These are phyloP conservation scores for Merluccius polli DNA, from an alignment of 2,797 vertebrate species.

Conservation along the genomic window DNA sequence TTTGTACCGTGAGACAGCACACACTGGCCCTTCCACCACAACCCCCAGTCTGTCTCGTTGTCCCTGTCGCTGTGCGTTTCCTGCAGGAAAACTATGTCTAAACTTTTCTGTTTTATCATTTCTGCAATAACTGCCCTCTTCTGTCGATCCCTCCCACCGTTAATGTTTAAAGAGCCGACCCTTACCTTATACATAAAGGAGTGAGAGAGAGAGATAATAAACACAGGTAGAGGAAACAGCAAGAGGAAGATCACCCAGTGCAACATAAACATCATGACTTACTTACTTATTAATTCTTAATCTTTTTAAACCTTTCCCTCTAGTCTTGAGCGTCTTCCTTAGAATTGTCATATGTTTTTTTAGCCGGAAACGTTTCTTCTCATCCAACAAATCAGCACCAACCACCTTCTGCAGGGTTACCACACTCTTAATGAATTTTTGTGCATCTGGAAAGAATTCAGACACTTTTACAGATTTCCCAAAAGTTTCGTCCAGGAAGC, in stretches of 20 bases:
- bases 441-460: too few species aligned
- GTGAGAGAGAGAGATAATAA: background rate
- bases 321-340: background rate
- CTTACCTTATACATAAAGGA: background rate
- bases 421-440: too few species aligned
- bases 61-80: background rate
- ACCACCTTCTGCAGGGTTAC: too few species aligned
- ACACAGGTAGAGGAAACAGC: background rate
- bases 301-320: too few species aligned
- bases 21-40: too few species aligned
- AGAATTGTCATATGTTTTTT: too few species aligned
- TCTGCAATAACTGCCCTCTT: background rate
- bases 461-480: background rate
- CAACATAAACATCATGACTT: too few species aligned
- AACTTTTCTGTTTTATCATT: background rate
- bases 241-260: background rate
- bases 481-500: background rate
- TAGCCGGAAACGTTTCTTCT: too few species aligned
- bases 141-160: background rate
- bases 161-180: background rate
- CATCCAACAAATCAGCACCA: too few species aligned
- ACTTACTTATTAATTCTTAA: too few species aligned
- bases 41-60: background rate
- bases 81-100: background rate
- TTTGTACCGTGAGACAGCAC: too few species aligned